A percentile compares a stretch with the other conserved stretches of the same genome.
Conservation (phyloP, 2,113 vertebrate species). For the Ictalurus punctatus region DNA sequence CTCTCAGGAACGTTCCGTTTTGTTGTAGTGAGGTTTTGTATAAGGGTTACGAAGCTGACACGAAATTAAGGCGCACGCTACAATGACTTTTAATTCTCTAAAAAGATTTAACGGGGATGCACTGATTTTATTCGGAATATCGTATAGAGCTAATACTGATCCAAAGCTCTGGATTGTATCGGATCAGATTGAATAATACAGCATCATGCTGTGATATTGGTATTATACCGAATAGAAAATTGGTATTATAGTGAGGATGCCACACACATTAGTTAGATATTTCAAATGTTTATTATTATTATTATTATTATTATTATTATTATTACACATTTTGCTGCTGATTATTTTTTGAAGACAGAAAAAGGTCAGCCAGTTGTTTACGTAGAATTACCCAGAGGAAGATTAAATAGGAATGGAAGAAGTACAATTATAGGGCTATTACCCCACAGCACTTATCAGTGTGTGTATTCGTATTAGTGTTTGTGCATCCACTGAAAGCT, state of each 20-base stretch:
- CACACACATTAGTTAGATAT: background rate
- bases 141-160: background rate
- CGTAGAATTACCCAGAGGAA: background rate
- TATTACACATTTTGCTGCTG: background rate
- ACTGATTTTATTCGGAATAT: background rate
- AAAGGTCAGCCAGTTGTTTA: background rate
- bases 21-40: background rate
- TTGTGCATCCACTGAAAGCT: slow-evolving; percentile 34
- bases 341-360: background rate
- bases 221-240: background rate
- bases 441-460: background rate
- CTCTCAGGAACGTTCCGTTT: background rate
- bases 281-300: background rate
- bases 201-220: background rate
- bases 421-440: background rate
- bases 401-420: background rate
- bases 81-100: background rate
- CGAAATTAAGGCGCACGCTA: background rate
- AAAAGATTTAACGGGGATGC: background rate
- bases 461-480: background rate
- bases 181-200: background rate
- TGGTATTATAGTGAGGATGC: background rate
- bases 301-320: background rate
- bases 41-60: background rate
- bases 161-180: background rate